These are phyloP conservation scores for Phyllostomus hastatus DNA, from an alignment of 2,113 vertebrate genomes.

Conservation along the genomic window DNA sequence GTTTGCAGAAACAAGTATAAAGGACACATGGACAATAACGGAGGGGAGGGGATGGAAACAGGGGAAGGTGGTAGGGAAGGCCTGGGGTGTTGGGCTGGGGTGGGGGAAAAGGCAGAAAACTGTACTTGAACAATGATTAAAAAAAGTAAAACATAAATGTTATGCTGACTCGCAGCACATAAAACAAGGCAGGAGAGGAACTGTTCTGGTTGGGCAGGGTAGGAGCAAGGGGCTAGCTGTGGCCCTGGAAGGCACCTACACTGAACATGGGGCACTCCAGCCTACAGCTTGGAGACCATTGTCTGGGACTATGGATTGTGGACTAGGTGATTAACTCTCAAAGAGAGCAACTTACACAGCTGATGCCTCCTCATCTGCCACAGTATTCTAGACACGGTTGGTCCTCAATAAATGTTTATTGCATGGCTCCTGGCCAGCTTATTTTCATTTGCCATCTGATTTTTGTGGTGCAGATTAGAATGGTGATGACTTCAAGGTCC, in stretches of 20 bases:
- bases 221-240: background rate
- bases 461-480: background rate
- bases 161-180: background rate
- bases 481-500: background rate
- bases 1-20: no score
- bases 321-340: background rate
- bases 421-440: background rate
- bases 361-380: background rate
- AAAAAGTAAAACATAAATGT: background rate
- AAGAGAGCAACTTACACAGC: background rate
- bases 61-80: no score
- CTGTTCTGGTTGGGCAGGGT: background rate
- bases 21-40: no score
- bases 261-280: background rate
- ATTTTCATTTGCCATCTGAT: background rate
- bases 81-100: no score
- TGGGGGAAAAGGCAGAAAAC: no score
- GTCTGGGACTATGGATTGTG: background rate
- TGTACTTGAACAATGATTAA: no score
- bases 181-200: background rate
- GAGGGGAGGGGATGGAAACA: no score
- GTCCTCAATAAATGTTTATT: background rate
- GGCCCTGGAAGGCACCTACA: background rate
- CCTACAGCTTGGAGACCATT: background rate
- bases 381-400: background rate